A percentile compares a stretch with the other conserved stretches of the same genome.
Evolutionary conservation across 2,113 vertebrate genomes (phyloP).

Genomic region (Paralichthys olivaceus): DNA sequence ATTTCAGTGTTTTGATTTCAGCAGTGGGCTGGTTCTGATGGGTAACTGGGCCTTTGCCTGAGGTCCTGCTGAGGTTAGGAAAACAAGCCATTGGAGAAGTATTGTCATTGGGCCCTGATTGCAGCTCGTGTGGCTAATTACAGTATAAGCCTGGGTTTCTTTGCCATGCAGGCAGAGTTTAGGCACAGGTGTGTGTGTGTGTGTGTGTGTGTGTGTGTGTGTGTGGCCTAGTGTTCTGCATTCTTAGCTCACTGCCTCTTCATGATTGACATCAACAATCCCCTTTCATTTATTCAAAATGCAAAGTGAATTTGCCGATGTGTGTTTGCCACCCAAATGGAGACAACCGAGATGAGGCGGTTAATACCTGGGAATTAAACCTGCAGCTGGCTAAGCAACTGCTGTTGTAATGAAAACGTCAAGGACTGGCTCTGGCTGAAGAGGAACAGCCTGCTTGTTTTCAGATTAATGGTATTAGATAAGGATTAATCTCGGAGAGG

Average conservation of each 20-base stretch:
- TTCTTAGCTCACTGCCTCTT: slow-evolving; percentile 22
- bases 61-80: slow-evolving; percentile 92
- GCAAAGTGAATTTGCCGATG: slow-evolving; percentile 59
- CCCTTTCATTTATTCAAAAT: slow-evolving; percentile 50
- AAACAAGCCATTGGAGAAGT: slow-evolving; percentile 89
- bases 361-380: slow-evolving; percentile 64
- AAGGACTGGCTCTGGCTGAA: slow-evolving; percentile 45
- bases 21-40: slow-evolving; percentile 91
- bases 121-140: slow-evolving; percentile 92
- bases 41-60: slow-evolving; percentile 97
- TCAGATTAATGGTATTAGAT: slow-evolving; percentile 75
- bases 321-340: slow-evolving; percentile 48
- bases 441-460: slow-evolving; percentile 61
- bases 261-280: slow-evolving; percentile 51
- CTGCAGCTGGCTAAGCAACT: slow-evolving; percentile 59
- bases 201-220: slow-evolving; percentile 33
- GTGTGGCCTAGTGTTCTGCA: slow-evolving; percentile 21
- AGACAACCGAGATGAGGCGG: slow-evolving; percentile 34
- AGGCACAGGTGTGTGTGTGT: slow-evolving; percentile 40
- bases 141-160: slow-evolving; percentile 82
- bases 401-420: slow-evolving; percentile 64
- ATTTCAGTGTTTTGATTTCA: slow-evolving; percentile 90
- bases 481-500: slow-evolving; percentile 69
- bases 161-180: slow-evolving; percentile 73
- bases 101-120: slow-evolving; percentile 93